Conservation (phyloP, 2,888 invertebrate species). For the Stegana nigrithorax region DNA sequence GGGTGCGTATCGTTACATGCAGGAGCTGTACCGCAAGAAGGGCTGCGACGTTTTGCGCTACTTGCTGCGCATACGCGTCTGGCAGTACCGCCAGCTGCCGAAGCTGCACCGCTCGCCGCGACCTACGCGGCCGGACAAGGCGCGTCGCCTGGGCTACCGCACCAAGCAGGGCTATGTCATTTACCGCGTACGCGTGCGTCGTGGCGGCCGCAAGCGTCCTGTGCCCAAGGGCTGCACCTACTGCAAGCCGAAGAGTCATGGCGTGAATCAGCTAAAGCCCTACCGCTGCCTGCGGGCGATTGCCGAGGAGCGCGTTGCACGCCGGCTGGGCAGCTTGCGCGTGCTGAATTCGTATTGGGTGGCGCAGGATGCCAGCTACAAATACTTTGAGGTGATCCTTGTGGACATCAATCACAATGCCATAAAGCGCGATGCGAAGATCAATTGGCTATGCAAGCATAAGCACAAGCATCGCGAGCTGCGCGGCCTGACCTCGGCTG, state of each 20-base stretch:
- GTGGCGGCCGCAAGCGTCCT: conserved; percentile 98
- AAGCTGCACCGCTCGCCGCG: conserved; percentile 93
- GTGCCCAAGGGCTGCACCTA: conserved; percentile 97
- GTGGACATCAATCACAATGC: conserved; percentile 77
- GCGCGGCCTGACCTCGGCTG: too few relatives aligned
- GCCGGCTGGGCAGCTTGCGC: conserved; percentile 91
- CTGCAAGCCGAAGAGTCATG: conserved; percentile 98
- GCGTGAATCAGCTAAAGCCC: conserved; percentile 97
- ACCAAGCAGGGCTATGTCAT: conserved; percentile 98
- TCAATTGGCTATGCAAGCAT: conserved; percentile 97
- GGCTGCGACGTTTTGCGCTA: too few relatives aligned
- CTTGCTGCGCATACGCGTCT: conserved; percentile 92
- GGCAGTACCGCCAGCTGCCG: conserved; percentile 97
- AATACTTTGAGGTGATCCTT: conserved; percentile 95
- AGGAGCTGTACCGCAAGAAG: too few relatives aligned
- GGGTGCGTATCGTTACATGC: too few relatives aligned
- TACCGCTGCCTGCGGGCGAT: conserved; percentile 92
- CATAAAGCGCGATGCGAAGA: conserved; percentile 92
- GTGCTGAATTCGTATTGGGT: conserved; percentile 99
- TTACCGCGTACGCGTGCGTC: conserved; percentile 96
- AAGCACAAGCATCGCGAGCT: too few relatives aligned
- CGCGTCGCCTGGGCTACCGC: conserved; percentile 93
- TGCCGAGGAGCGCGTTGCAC: conserved; percentile 98
- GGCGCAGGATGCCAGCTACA: too few relatives aligned
- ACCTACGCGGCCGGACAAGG: conserved; percentile 97